phyloP scores from a whole-genome alignment of 2,888 invertebrate genomes.

The Cataglyphis cursor region DNA sequence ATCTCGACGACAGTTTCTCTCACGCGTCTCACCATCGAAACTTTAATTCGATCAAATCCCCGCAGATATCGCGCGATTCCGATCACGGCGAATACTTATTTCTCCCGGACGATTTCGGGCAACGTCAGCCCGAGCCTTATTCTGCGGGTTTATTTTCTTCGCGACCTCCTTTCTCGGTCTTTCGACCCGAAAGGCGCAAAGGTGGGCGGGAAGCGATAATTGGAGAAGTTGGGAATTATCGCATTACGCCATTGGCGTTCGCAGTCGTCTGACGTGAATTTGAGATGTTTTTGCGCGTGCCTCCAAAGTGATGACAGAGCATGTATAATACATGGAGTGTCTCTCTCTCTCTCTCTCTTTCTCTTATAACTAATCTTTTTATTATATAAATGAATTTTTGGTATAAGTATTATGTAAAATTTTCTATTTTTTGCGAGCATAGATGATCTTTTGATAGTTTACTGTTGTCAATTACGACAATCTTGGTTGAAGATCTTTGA shows the following conservation, averaged over 20 bases:
- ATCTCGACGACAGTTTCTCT: not conserved
- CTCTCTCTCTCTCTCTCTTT: not conserved
- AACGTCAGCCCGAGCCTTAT: conserved; percentile 62
- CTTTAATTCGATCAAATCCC: conserved; percentile 50
- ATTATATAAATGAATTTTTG: not conserved
- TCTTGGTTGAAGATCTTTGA: not conserved
- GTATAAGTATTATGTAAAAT: not conserved
- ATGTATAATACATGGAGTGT: conserved; percentile 6
- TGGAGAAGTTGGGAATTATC: conserved; percentile 73
- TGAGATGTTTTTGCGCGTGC: conserved; percentile 45
- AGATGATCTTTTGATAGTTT: not conserved
- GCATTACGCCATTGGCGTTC: conserved; percentile 49
- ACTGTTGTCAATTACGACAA: not conserved
- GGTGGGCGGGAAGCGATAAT: conserved; percentile 65
- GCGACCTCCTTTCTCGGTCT: conserved; percentile 63
- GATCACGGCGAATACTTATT: conserved; percentile 59
- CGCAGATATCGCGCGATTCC: conserved; percentile 28
- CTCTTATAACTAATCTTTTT: not conserved
- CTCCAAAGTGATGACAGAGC: not conserved
- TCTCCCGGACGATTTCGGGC: conserved; percentile 51
- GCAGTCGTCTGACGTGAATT: conserved; percentile 57
- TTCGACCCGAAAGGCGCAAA: conserved; percentile 22
- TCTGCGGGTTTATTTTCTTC: conserved; percentile 61
- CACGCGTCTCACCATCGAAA: conserved; percentile 38
- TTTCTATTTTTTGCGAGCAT: too few species aligned